These are phyloP conservation scores for Drosophila mimica DNA, from an alignment of 2,888 invertebrate genomes.

Conservation along the genomic window DNA sequence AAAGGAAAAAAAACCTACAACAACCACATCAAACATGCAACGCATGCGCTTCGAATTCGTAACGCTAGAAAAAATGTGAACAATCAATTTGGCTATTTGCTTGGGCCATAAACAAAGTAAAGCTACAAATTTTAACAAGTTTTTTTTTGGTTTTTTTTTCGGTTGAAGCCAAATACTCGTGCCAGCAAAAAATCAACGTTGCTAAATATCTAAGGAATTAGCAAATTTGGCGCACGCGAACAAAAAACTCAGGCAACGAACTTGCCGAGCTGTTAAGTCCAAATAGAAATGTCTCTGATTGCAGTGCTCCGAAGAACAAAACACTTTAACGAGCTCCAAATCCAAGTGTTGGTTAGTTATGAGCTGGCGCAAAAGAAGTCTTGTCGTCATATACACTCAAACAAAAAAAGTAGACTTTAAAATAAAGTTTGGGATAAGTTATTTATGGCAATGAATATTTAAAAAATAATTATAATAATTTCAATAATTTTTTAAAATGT, in stretches of 20 bases:
- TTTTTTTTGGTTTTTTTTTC: slow-evolving; percentile 35
- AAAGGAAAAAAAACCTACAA: not conserved
- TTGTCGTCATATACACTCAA: not conserved
- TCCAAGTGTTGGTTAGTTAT: slow-evolving; percentile 1
- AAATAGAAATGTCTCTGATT: slow-evolving; percentile 34
- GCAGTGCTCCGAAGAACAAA: slow-evolving; percentile 9
- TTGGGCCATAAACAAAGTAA: slow-evolving; percentile 57
- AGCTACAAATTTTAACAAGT: slow-evolving; percentile 75
- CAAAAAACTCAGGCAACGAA: slow-evolving; percentile 66
- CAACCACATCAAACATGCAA: slow-evolving; percentile 45
- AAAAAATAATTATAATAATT: no score
- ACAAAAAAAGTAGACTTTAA: no score
- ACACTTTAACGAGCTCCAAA: slow-evolving; percentile 8
- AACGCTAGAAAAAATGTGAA: slow-evolving; percentile 68
- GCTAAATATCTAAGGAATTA: slow-evolving; percentile 69
- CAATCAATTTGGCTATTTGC: slow-evolving; percentile 75
- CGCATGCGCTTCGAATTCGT: slow-evolving; percentile 61
- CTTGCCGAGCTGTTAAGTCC: slow-evolving; percentile 24
- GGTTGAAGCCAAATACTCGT: slow-evolving; percentile 26
- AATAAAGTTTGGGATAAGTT: not conserved
- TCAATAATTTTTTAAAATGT: not conserved
- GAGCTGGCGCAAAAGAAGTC: not conserved
- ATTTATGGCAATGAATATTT: not conserved
- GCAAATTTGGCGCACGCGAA: slow-evolving; percentile 60
- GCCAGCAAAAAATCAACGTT: slow-evolving; percentile 36